These are phyloP conservation scores for Caenorhabditis becei DNA, from an alignment of 2,888 invertebrate genomes.

Conservation along the genomic window DNA sequence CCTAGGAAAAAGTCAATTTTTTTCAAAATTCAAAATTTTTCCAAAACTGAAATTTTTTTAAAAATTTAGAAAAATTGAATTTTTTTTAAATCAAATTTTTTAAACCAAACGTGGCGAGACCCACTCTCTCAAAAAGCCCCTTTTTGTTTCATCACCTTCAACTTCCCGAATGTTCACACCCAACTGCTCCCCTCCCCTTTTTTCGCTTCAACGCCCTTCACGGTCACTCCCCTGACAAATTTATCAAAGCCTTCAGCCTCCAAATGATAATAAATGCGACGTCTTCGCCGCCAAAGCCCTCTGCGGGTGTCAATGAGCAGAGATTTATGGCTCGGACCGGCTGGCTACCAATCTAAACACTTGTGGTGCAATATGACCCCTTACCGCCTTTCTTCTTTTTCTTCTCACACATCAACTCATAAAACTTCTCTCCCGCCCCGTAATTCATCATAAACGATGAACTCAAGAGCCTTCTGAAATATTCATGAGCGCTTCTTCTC, in stretches of 20 bases:
- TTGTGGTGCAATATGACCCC: slow-evolving; percentile 57
- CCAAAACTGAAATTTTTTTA: too few relatives aligned
- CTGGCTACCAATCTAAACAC: slow-evolving; percentile 49
- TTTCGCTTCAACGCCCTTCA: too few relatives aligned
- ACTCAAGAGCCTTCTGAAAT: slow-evolving; percentile 11
- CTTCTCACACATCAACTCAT: neutral
- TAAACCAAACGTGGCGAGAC: too few relatives aligned
- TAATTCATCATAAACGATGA: slow-evolving; percentile 6
- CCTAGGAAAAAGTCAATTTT: too few relatives aligned
- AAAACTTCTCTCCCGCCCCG: neutral
- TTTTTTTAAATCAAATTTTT: too few relatives aligned
- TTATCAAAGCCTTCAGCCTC: slow-evolving; percentile 25
- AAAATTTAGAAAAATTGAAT: too few relatives aligned
- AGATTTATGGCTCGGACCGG: slow-evolving; percentile 42
- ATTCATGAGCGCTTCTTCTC: slow-evolving; percentile 24
- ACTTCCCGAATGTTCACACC: too few relatives aligned
- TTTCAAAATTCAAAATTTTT: too few relatives aligned
- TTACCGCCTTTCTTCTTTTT: neutral
- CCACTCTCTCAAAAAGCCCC: too few relatives aligned
- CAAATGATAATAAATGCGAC: slow-evolving; percentile 30
- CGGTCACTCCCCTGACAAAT: too few relatives aligned
- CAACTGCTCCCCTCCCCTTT: too few relatives aligned
- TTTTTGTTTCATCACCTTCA: too few relatives aligned
- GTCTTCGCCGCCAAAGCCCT: slow-evolving; percentile 3
- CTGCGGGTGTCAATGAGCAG: slow-evolving; percentile 49